A percentile compares a stretch with the other conserved stretches of the same genome.
Evolutionary conservation across 2,888 invertebrate species (phyloP).

Genomic region (Erebia ligea): DNA sequence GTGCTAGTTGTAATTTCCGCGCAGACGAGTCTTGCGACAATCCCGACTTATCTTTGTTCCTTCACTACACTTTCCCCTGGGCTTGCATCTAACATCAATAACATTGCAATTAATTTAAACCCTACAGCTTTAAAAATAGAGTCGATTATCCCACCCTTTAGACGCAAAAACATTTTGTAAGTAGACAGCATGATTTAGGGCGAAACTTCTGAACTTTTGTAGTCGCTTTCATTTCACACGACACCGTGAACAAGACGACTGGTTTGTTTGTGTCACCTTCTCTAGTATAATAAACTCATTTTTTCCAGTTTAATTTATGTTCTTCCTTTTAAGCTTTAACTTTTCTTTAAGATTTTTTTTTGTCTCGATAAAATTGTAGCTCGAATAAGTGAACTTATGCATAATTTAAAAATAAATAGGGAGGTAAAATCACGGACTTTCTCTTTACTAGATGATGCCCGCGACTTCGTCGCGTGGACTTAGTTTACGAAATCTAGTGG

Average conservation of each 20-base stretch:
- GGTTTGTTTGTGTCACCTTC: conserved; percentile 54
- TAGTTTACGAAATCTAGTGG: too few species aligned
- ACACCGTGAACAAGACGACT: conserved; percentile 57
- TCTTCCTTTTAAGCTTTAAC: conserved; percentile 37
- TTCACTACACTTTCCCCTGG: conserved; percentile 79
- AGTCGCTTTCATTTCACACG: conserved; percentile 73
- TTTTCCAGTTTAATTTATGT: conserved; percentile 46
- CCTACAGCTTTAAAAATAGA: conserved; percentile 45
- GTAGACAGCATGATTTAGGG: conserved; percentile 67
- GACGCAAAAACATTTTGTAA: conserved; percentile 38
- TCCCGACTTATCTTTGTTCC: conserved; percentile 79
- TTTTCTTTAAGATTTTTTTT: conserved; percentile 24
- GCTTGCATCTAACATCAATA: conserved; percentile 51
- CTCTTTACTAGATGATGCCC: too few species aligned
- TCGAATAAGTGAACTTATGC: conserved; percentile 5
- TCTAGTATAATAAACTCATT: conserved; percentile 44
- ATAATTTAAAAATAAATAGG: conserved; percentile 6
- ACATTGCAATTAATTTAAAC: conserved; percentile 41
- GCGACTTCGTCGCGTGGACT: too few species aligned
- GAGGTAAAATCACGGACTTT: background rate
- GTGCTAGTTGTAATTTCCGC: conserved; percentile 74
- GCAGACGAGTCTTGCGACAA: conserved; percentile 70
- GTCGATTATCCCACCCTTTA: conserved; percentile 37
- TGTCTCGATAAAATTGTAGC: conserved; percentile 13
- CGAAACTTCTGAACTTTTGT: conserved; percentile 72